Evolutionary conservation across 2,113 vertebrate species (phyloP).

Genomic region (Daubentonia madagascariensis): DNA sequence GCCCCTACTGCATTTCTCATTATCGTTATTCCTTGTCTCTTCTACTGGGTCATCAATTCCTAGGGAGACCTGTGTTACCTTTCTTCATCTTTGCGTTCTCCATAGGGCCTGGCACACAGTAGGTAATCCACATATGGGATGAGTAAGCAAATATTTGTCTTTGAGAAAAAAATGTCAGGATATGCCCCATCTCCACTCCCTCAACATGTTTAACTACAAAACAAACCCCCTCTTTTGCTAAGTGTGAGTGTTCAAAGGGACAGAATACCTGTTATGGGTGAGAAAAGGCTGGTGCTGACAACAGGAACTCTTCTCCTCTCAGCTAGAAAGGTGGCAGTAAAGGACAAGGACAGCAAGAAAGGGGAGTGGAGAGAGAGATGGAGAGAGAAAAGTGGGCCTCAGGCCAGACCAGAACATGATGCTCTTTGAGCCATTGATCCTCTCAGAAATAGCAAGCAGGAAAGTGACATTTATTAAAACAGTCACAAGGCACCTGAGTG

Average conservation of each 20-base stretch:
- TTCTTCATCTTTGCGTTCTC: background rate
- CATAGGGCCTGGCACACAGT: background rate
- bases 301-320: background rate
- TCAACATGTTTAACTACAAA: constrained; percentile 12
- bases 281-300: background rate
- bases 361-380: background rate
- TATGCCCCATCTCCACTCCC: background rate
- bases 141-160: constrained; percentile 10
- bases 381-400: background rate
- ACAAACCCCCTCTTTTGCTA: background rate
- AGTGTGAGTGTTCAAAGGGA: background rate
- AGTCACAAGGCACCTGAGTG: background rate
- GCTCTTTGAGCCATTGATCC: background rate
- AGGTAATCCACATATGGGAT: background rate
- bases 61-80: background rate
- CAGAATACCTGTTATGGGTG: background rate
- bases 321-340: background rate
- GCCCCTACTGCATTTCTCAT: background rate
- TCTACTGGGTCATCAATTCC: background rate
- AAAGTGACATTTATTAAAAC: constrained; percentile 14
- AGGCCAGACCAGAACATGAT: background rate
- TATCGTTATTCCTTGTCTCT: background rate
- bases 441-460: constrained; percentile 36
- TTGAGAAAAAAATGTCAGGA: background rate
- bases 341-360: background rate